These are phyloP conservation scores for Percopsis transmontana DNA, from an alignment of 2,113 vertebrate genomes.

Conservation along the genomic window DNA sequence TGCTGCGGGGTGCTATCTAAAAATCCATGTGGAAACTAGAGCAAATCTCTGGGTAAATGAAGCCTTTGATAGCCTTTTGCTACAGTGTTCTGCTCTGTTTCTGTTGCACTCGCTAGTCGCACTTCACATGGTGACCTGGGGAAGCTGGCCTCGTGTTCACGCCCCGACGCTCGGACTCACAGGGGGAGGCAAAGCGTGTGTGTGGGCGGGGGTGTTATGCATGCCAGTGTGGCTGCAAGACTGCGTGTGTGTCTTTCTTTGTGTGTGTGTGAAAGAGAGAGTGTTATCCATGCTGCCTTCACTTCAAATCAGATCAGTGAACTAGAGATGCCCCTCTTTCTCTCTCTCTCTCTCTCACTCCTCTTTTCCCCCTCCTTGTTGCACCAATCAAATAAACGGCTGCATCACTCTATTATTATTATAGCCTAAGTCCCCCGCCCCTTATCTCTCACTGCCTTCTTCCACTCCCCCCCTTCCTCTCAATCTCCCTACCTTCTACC, in stretches of 20 bases:
- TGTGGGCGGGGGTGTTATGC: constrained; percentile 12
- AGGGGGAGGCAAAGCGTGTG: constrained; percentile 30
- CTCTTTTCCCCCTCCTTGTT: constrained; percentile 1
- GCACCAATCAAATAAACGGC: constrained; percentile 25
- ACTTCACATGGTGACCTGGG: constrained; percentile 32
- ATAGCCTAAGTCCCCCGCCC: constrained; percentile 10
- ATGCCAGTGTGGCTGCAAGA: constrained; percentile 13
- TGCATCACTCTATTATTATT: background rate
- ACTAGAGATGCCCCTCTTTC: constrained; percentile 45
- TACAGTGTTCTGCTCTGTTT: background rate
- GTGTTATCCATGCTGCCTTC: constrained; percentile 45
- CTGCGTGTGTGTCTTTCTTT: constrained; percentile 9
- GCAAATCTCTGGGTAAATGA: constrained; percentile 17
- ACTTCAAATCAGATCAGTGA: constrained; percentile 60
- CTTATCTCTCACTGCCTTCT: constrained; percentile 3
- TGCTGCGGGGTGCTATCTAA: background rate
- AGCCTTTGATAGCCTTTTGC: background rate
- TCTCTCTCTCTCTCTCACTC: constrained; percentile 27
- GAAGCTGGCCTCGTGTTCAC: constrained; percentile 35
- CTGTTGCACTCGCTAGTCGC: background rate
- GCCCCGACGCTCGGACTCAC: constrained; percentile 42
- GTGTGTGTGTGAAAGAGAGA: constrained; percentile 7
- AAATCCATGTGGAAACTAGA: background rate
- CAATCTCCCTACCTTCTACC: background rate
- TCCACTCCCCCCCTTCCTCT: constrained; percentile 5